Base-by-base conservation (phyloP, 64 coral and sea anemone genomes). In the Astreopora myriophthalma region DNA sequence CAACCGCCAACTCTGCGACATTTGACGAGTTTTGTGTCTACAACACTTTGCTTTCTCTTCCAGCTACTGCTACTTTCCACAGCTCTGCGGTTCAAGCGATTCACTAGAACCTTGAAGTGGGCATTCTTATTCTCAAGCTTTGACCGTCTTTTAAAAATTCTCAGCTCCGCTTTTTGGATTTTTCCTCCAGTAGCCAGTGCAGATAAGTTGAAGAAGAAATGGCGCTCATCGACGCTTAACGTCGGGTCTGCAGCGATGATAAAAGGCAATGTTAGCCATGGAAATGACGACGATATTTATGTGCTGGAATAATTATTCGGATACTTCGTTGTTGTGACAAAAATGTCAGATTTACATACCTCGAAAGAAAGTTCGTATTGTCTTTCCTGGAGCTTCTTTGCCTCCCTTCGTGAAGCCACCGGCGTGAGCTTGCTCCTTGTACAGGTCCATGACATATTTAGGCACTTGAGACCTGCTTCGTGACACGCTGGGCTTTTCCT, bases 361-460 rank as follows among this genome's bases (percentile, higher is more conserved):
- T 97, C 95, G 62, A 24, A 97, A 97, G 92, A 97, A 97, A 31
- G 95, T 97, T 11, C 95, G 80, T 35, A 97, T 89, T 22, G 87
- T 97, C 39, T 72, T 86, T 46, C 81, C 91, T 22, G 95, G 80
- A 22, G 79, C 73, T 8, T 92, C 89, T 16, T 85, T 79, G 23
- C 94, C 73, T 14, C 65, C 87, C 58, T 90, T 94, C 0, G 95
- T 94, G 75, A 86, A 94, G 8, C 95, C 86, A 48, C 85, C 84
- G 20, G 61, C 39, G 30, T 87, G 93, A 63, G 91, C 91, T 91
- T 93, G 87, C 49, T 89, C 71, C 33, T 80, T 69, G 62, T 94
- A 97, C 49, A 97, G 36, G 44, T 97, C 95, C 77, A 97, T 90
- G 6, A 97, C 92, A 87, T 94, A 97, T 86, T 75, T 88, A 30